Base-by-base conservation (phyloP, 2,797 vertebrate genomes). In the Nyctibius grandis region DNA sequence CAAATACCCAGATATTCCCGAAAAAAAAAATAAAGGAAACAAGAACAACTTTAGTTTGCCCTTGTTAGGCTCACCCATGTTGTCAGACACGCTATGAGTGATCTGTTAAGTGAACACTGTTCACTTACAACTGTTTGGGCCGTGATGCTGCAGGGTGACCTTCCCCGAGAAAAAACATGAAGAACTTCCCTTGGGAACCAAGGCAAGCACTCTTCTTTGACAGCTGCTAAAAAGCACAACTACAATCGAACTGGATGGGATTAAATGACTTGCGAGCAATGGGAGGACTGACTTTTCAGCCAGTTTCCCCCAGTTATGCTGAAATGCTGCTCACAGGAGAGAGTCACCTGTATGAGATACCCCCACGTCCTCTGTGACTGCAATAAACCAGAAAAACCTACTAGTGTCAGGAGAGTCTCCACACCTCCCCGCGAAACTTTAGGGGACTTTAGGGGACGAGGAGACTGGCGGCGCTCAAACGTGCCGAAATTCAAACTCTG, bases 401-500 rank as follows among this genome's bases (percentile, higher is more conserved):
- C 45, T 10, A 53, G 48, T 2, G 0, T 21, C 28, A 11, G 29
- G 63, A 57, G n/a, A 36, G 50, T 5, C 34, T 48, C 34, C 4
- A 3, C 45, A 15, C 7, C 57, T 72, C 61, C 42, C 61, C n/a
- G 2, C 0, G 3, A 31, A 74, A 60, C 57, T 25, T 40, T 2
- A 56, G 20, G 21, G 42, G 36, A 60, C 57, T 25, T 40, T 2
- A 56, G 20, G 21, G 42, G 36, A 36, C 9, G 1, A 3, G 33
- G 40, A 34, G 40, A 9, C 0, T 3, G 29, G 29, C 2, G 4
- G 38, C 1, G 13, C 36, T 6, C 68, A 31, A 12, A 12, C 0
- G 1, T 2, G 34, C 18, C 9, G 5, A 82, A 63, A 15, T 23
- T 36, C 68, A 42, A 21, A 31, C 31, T 8, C 56, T 13, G 47